A percentile compares a stretch with the other conserved stretches of the same genome.
Evolutionary conservation across 2,888 invertebrate genomes (phyloP).

Genomic region (Ornithoptera priamus): DNA sequence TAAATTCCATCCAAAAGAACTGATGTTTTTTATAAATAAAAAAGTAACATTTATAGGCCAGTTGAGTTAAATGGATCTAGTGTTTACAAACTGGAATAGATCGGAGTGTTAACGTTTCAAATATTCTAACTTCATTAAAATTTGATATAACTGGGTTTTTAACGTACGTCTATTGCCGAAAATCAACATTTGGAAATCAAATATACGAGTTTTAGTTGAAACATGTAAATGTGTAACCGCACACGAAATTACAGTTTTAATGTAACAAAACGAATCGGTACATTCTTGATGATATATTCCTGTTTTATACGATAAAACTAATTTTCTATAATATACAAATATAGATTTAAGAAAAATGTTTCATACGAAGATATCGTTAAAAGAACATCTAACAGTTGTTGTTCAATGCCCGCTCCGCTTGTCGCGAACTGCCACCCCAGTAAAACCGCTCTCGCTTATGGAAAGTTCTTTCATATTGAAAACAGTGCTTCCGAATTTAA

Average conservation of each 20-base stretch:
- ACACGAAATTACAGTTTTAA: conserved; percentile 46
- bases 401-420: conserved; percentile 19
- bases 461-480: conserved; percentile 35
- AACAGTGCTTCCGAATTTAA: conserved; percentile 55
- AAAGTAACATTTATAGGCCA: conserved; percentile 2
- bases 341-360: conserved; percentile 46
- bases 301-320: conserved; percentile 42
- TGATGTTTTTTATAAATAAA: not conserved
- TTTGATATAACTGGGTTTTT: conserved; percentile 22
- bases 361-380: conserved; percentile 41
- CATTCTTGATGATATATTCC: conserved; percentile 31
- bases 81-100: conserved; percentile 14
- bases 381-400: conserved; percentile 30
- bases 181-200: conserved; percentile 33
- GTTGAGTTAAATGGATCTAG: conserved; percentile 5
- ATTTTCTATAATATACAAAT: conserved; percentile 40
- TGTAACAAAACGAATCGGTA: conserved; percentile 28
- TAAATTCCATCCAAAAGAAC: not conserved
- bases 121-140: conserved; percentile 24
- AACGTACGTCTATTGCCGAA: conserved; percentile 11
- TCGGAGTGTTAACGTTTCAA: conserved; percentile 13
- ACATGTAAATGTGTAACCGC: conserved; percentile 37
- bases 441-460: conserved; percentile 35
- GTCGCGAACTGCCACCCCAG: conserved; percentile 33
- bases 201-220: conserved; percentile 36